Evolutionary conservation across 1,140 invertebrate genomes (phyloP).

Genomic region (Doryteuthis pealeii): DNA sequence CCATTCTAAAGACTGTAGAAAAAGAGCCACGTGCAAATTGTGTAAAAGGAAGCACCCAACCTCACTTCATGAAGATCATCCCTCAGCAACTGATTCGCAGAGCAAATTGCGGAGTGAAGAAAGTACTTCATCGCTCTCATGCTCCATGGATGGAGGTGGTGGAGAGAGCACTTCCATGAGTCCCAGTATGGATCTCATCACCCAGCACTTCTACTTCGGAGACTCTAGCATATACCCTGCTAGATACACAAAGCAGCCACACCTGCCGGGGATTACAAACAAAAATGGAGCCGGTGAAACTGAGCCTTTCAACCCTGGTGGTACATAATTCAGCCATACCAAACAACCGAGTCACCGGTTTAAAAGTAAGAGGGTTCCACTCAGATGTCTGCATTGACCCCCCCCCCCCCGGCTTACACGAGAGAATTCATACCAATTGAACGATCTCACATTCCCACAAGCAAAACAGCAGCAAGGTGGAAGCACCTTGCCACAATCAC

Average conservation of each 20-base stretch:
- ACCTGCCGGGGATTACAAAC: constrained; percentile 1
- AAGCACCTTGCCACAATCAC: constrained; percentile 21
- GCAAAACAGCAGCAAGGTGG: not conserved
- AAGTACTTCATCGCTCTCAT: not conserved
- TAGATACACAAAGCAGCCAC: constrained; percentile 28
- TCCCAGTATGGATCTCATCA: constrained; percentile 29
- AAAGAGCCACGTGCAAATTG: not conserved
- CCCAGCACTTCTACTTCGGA: constrained; percentile 17
- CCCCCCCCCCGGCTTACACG: too few relatives aligned
- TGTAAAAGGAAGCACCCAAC: constrained; percentile 24
- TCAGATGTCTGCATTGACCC: too few relatives aligned
- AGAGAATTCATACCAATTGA: too few relatives aligned
- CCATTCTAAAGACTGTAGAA: too few relatives aligned
- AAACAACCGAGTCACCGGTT: too few relatives aligned
- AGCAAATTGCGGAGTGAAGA: not conserved
- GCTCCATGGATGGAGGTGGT: not conserved
- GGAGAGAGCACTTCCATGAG: constrained; percentile 25
- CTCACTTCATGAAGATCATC: constrained; percentile 22
- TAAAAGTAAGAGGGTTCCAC: too few relatives aligned
- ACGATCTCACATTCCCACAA: too few relatives aligned
- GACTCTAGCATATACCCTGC: constrained; percentile 23
- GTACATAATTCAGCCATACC: too few relatives aligned
- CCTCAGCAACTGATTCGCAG: not conserved
- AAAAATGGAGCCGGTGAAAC: too few relatives aligned
- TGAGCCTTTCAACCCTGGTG: too few relatives aligned